These are phyloP conservation scores for Ornithoptera alexandrae DNA, from an alignment of 2,888 invertebrate genomes.

Conservation along the genomic window DNA sequence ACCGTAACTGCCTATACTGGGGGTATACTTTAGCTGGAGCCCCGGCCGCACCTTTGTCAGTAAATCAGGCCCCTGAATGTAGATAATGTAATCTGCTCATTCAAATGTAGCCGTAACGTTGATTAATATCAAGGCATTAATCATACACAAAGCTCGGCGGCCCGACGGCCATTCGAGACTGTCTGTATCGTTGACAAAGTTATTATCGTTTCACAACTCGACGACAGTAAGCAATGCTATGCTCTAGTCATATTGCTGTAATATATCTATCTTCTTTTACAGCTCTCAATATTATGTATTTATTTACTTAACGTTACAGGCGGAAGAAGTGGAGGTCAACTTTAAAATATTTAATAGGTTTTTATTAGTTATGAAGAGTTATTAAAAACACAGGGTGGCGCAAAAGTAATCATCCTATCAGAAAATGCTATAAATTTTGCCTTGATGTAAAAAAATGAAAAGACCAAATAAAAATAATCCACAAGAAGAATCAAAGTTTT, in stretches of 20 bases:
- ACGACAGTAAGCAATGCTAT: neutral
- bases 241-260: neutral
- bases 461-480: too few species aligned
- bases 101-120: conserved; percentile 15
- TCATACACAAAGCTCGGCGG: conserved; percentile 4
- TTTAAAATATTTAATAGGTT: too few species aligned
- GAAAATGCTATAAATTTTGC: too few species aligned
- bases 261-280: neutral
- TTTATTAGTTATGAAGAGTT: too few species aligned
- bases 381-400: too few species aligned
- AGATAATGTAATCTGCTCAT: conserved; percentile 9
- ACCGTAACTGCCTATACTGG: too few species aligned
- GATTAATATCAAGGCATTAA: conserved; percentile 13
- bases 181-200: conserved; percentile 11
- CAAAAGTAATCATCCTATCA: too few species aligned
- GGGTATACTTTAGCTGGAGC: neutral
- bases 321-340: too few species aligned
- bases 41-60: neutral
- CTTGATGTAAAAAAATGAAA: too few species aligned
- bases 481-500: too few species aligned
- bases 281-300: too few species aligned
- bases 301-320: too few species aligned
- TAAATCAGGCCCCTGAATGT: conserved; percentile 2
- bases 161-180: neutral
- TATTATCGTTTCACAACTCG: neutral